Conservation (phyloP, 2,113 vertebrate genomes). For the Rhinogobius similis region DNA sequence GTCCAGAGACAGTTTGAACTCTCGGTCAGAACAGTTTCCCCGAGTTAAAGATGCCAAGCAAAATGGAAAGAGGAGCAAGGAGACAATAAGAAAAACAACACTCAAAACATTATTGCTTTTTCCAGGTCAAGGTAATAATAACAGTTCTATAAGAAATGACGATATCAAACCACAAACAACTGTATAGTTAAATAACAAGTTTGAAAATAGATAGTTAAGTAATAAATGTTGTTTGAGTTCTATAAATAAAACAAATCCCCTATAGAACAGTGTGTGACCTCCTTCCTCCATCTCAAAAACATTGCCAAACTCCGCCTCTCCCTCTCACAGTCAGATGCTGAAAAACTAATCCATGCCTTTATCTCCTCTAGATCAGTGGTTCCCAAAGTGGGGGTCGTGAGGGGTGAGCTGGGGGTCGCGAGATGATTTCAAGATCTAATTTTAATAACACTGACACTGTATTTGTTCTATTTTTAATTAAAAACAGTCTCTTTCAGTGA, state of each 20-base stretch:
- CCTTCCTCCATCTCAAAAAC: no score
- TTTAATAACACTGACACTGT: no score
- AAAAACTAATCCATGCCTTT: no score
- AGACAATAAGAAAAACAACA: constrained; percentile 12
- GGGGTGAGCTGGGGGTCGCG: no score
- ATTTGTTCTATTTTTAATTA: no score
- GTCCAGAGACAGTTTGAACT: constrained; percentile 45
- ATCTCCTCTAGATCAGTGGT: no score
- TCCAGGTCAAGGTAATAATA: constrained; percentile 14
- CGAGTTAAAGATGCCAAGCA: constrained; percentile 31
- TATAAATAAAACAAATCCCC: neutral
- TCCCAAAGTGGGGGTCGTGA: no score
- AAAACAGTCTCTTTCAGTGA: no score
- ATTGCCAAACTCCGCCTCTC: no score
- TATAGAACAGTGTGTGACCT: neutral
- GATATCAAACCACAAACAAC: constrained; percentile 10
- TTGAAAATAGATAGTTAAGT: neutral
- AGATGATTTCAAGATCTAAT: no score
- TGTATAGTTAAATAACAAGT: neutral
- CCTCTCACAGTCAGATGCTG: no score
- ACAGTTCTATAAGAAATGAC: neutral
- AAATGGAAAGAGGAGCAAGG: constrained; percentile 25
- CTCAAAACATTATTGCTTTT: constrained; percentile 19
- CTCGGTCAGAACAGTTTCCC: constrained; percentile 43
- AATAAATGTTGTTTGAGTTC: neutral